Conservation (phyloP, 2,888 invertebrate species). For the Diachrysia chrysitis region DNA sequence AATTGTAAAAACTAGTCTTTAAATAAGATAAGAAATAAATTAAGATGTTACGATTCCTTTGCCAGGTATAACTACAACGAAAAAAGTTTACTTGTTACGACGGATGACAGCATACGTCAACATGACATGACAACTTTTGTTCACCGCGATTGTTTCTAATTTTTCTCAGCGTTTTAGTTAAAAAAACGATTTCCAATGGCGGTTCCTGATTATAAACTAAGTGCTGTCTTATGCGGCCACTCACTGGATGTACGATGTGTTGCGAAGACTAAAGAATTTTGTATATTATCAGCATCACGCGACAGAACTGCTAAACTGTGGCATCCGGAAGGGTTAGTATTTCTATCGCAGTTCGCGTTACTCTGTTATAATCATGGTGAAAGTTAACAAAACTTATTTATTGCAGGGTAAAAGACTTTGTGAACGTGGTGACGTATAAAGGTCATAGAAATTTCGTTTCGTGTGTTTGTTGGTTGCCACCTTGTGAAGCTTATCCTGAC, state of each 20-base stretch:
- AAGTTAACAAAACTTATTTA: conserved; percentile 30
- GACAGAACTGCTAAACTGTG: conserved; percentile 96
- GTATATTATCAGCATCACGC: conserved; percentile 95
- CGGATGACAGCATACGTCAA: conserved; percentile 55
- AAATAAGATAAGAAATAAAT: background rate
- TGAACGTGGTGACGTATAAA: conserved; percentile 91
- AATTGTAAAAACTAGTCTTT: background rate
- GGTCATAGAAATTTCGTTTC: conserved; percentile 97
- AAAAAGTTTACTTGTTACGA: background rate
- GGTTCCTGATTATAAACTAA: conserved; percentile 92
- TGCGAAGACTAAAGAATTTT: conserved; percentile 90
- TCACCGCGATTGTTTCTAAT: conserved; percentile 68
- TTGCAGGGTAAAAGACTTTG: conserved; percentile 89
- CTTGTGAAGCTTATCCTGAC: conserved; percentile 91
- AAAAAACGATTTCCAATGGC: conserved; percentile 75
- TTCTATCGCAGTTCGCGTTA: conserved; percentile 27
- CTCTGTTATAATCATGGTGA: conserved; percentile 18
- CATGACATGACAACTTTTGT: conserved; percentile 81
- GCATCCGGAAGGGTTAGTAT: conserved; percentile 92
- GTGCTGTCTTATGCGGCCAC: conserved; percentile 94
- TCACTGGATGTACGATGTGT: conserved; percentile 95
- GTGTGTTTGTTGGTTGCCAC: conserved; percentile 93
- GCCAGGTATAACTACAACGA: background rate
- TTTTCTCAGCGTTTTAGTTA: conserved; percentile 57
- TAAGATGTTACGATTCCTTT: background rate